A percentile compares a stretch with the other conserved stretches of the same genome.
Conservation (phyloP, 2,888 invertebrate genomes). For the Eristalinus sepulchralis region DNA sequence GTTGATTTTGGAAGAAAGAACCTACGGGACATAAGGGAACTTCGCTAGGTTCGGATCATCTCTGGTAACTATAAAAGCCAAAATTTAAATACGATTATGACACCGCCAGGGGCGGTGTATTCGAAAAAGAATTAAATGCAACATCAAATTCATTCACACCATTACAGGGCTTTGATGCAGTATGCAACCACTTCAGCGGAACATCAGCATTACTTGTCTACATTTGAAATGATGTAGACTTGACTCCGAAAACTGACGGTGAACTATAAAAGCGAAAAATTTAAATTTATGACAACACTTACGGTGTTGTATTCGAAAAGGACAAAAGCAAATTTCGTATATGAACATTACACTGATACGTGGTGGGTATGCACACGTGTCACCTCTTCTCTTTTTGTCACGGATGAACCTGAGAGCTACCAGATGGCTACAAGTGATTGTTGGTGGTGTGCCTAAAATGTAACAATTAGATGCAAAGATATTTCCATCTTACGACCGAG, state of each 20-base stretch:
- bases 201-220: background rate
- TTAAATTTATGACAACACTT: conserved; percentile 48
- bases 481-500: conserved; percentile 48
- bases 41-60: background rate
- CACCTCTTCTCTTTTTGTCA: background rate
- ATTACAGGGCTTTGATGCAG: background rate
- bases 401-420: background rate
- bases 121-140: background rate
- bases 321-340: background rate
- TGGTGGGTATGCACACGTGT: background rate
- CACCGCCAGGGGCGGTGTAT: conserved; percentile 40
- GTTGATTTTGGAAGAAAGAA: background rate
- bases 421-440: background rate
- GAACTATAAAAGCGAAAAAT: conserved; percentile 50
- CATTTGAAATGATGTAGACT: background rate
- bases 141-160: background rate
- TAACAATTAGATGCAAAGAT: conserved; percentile 49
- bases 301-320: conserved; percentile 30
- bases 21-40: background rate
- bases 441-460: conserved; percentile 40
- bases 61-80: conserved; percentile 37
- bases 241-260: conserved; percentile 11
- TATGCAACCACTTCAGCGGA: background rate
- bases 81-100: conserved; percentile 33
- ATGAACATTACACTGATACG: background rate